Percentiles rank a stretch among this genome's conserved stretches.
Evolutionary conservation across 1,140 invertebrate genomes (phyloP).

Genomic region (Olivierus martensii): DNA sequence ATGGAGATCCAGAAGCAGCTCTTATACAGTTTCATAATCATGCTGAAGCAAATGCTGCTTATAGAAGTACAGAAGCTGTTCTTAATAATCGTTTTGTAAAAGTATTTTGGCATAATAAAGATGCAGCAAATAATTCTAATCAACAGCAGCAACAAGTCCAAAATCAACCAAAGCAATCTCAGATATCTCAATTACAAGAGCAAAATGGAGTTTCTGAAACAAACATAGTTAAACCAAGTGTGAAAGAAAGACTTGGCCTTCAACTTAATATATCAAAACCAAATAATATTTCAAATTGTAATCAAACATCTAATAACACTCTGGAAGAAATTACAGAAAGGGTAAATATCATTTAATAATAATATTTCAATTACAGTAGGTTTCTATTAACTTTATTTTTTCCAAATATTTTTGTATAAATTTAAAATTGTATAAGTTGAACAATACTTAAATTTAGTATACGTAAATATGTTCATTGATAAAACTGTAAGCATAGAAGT

Average conservation of each 20-base stretch:
- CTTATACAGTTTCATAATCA: constrained; percentile 80
- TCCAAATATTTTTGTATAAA: too few relatives aligned
- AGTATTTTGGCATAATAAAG: constrained; percentile 43
- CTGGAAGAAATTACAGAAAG: constrained; percentile 1
- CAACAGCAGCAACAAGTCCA: neutral
- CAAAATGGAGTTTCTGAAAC: neutral
- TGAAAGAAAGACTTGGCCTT: constrained; percentile 38
- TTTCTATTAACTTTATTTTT: too few relatives aligned
- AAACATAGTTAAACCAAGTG: constrained; percentile 24
- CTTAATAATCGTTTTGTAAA: constrained; percentile 77
- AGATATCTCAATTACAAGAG: neutral
- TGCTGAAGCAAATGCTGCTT: constrained; percentile 78
- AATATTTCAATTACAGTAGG: too few relatives aligned
- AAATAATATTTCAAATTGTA: neutral
- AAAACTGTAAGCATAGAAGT: too few relatives aligned
- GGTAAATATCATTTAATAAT: neutral
- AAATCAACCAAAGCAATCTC: too few relatives aligned
- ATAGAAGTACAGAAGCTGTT: constrained; percentile 86
- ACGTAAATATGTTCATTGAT: too few relatives aligned
- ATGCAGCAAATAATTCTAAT: constrained; percentile 16
- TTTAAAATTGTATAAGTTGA: too few relatives aligned
- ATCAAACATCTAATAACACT: constrained; percentile 20
- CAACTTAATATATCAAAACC: constrained; percentile 13
- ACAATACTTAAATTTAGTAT: too few relatives aligned
- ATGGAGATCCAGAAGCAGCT: constrained; percentile 81